A percentile compares a stretch with the other conserved stretches of the same genome.
These are phyloP conservation scores for Pachliopta kotzebuea DNA, from an alignment of 2,888 invertebrate genomes.

Conservation along the genomic window DNA sequence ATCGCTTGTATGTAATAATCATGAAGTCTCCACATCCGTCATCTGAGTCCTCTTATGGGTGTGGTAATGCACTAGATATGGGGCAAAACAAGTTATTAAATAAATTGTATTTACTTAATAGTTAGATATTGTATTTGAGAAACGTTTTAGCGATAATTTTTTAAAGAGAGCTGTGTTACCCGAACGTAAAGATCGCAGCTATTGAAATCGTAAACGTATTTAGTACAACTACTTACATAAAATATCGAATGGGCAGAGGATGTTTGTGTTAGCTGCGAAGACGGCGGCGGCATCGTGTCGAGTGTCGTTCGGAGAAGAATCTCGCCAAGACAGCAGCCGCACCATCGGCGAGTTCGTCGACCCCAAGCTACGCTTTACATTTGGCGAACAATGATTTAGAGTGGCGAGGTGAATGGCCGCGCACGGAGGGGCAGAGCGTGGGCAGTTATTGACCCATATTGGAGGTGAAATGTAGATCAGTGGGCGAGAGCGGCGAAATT, in stretches of 20 bases:
- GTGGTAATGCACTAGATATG: too few relatives aligned
- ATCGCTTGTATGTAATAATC: too few relatives aligned
- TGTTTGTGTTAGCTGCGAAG: slow-evolving; percentile 63
- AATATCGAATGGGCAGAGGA: slow-evolving; percentile 46
- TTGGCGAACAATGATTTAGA: slow-evolving; percentile 80
- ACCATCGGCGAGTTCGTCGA: slow-evolving; percentile 64
- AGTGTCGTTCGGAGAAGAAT: slow-evolving; percentile 73
- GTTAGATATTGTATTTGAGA: not conserved
- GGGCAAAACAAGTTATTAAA: too few relatives aligned
- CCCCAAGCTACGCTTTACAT: slow-evolving; percentile 72
- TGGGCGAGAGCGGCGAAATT: slow-evolving; percentile 80
- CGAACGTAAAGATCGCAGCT: slow-evolving; percentile 4
- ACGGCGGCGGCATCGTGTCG: slow-evolving; percentile 59
- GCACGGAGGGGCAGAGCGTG: slow-evolving; percentile 77
- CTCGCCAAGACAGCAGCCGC: slow-evolving; percentile 60
- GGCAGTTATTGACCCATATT: slow-evolving; percentile 81
- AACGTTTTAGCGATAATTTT: not conserved
- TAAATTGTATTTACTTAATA: too few relatives aligned
- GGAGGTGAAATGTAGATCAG: slow-evolving; percentile 81
- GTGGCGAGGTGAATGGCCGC: slow-evolving; percentile 78
- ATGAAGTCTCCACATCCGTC: too few relatives aligned
- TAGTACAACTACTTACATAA: slow-evolving; percentile 19
- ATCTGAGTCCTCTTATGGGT: too few relatives aligned
- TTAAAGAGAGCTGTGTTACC: slow-evolving; percentile 3
- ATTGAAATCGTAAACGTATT: slow-evolving; percentile 10